Evolutionary conservation across 2,797 vertebrate species (phyloP), one percentile per base, ranked within the genome.

Genomic region (Etheostoma nigrum): DNA sequence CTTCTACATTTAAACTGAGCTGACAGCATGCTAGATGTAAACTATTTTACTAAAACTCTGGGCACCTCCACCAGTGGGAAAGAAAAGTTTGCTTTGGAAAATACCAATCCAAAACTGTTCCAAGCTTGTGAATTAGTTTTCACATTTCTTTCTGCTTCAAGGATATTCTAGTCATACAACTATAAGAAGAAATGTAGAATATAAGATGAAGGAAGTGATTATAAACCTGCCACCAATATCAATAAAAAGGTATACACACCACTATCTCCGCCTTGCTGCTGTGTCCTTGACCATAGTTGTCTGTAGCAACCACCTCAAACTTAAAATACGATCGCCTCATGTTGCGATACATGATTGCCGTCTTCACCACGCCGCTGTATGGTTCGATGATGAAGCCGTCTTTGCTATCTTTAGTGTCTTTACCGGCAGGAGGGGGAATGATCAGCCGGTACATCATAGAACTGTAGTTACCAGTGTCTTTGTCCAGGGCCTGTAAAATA

Each of bases 311-410:
- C 78, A 99, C 97, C 78, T 98, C 95, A 90, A 99, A 99, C 89
- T 96, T 99, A 92, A 98, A 99, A 91, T 99, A 98, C 5, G 96
- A 97, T 74, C 98, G 95, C 66, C 98, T 96, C 98, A 99, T 98
- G 85, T 99, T 99, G 87, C 97, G 97, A 93, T 99, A 99, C 79
- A 98, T 96, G 95, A 99, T 99, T 12, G 98, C 97, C 0, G 97
- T 98, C 94, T 99, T 99, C 91, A 99, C 96, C 12, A 99, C 88
- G 7, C 98, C 98, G 0, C 95, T 97, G 90, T 96, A 96, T 0
- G 96, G 94, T 86, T 98, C 98, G 9, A 99, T 96, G 75, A 99
- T 96, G 67, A 99, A 99, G 67, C 98, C 97, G 49, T 98, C 97
- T 91, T 99, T 99, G 55, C 94, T 95, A 11, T 82, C 76, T 76